phyloP scores from a whole-genome alignment of 1,140 invertebrate species.

The Pseudachorutes palmiensis region DNA sequence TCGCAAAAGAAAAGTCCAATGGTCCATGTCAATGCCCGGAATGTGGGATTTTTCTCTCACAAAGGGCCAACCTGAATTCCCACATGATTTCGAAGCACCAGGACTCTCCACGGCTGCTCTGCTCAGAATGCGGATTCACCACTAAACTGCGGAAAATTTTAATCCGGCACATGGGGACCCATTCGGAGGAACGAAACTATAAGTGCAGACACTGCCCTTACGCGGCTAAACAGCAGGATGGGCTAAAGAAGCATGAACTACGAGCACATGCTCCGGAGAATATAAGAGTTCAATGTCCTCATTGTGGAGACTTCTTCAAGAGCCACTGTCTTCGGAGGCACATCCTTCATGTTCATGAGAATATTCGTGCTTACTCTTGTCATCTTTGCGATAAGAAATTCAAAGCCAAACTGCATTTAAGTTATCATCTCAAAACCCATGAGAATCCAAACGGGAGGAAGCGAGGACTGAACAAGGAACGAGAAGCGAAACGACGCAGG shows the following conservation, averaged over 20 bases:
- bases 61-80: not conserved
- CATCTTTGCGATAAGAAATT: constrained; percentile 9
- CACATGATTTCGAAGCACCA: not conserved
- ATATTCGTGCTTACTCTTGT: not conserved
- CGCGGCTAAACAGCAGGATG: not conserved
- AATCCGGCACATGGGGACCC: not conserved
- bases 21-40: too few species aligned
- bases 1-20: too few species aligned
- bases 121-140: not conserved
- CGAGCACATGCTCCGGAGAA: not conserved
- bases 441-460: constrained; percentile 9
- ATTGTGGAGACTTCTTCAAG: not conserved
- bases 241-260: not conserved
- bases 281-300: not conserved
- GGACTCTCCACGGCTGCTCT: not conserved
- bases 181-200: not conserved
- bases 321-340: not conserved
- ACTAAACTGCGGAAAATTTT: not conserved
- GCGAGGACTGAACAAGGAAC: constrained; percentile 7
- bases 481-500: not conserved
- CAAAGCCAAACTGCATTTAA: not conserved
- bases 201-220: not conserved
- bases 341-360: not conserved
- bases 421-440: constrained; percentile 12
- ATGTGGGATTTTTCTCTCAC: too few species aligned